Base-by-base conservation (phyloP, 2,113 vertebrate species). In the Peromyscus polionotus region DNA sequence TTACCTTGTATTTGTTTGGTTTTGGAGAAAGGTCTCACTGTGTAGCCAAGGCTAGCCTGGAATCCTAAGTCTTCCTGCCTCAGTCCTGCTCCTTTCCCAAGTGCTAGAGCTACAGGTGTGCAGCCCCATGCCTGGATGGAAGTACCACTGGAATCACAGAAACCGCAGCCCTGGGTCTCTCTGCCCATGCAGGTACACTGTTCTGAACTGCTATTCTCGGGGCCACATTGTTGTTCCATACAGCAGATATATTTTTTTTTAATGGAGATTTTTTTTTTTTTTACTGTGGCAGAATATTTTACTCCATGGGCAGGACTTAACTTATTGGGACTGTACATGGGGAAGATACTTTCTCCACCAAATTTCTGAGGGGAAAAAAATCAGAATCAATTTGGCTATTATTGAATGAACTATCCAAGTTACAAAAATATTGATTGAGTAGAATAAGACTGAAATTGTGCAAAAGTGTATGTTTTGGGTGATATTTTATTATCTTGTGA, bases 321-420 rank as follows among this genome's bases (percentile, higher is more conserved):
- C 96, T 86, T 91, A 97, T 77, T 87, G 77, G 9, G 80, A 96
- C 95, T 96, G 89, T 77, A 76, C 89, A 36, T 96, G 68, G n/a
- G 93, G 92, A 93, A 91, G 96, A 97, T 86, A 42, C 70, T 97
- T 96, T 97, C 92, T 31, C 93, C 91, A 86, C 42, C 59, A 0
- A 83, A 68, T 97, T 98, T 98, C 93, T 96, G 93, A 95, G 97
- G 87, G 45, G 14, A 92, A 95, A 92, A 96, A 94, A 95, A 88
- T 97, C 86, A 96, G 93, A 97, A 97, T 96, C 39, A 95, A 98
- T 97, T 39, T 90, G 88, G 63, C 70, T 86, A 36, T 94, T 97
- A 97, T 72, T 90, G 73, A 93, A 95, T 36, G 54, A 0, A 86
- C 94, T 0, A 28, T 79, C 96, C 91, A n/a, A 65, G 84, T 94